phyloP scores from a whole-genome alignment of 2,113 vertebrate species.

The Smithornis capensis region DNA sequence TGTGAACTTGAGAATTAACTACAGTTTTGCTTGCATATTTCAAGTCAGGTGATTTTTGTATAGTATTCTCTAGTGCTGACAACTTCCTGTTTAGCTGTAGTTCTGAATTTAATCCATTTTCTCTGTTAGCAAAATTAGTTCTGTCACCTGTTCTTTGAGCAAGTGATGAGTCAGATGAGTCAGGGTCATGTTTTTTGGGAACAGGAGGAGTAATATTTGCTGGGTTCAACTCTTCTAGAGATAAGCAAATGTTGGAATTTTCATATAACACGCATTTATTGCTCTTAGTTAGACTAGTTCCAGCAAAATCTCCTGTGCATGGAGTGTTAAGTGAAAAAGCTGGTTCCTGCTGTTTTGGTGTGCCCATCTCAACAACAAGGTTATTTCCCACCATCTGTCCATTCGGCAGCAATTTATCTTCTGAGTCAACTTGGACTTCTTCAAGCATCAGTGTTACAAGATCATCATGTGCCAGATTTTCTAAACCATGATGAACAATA shows the following conservation, averaged over 20 bases:
- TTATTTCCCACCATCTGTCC: not conserved
- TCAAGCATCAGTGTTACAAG: conserved; percentile 78
- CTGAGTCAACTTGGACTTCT: conserved; percentile 60
- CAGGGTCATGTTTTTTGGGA: not conserved
- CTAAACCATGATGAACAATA: conserved; percentile 63
- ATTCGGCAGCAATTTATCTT: not conserved
- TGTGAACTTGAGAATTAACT: not conserved
- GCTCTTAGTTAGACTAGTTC: not conserved
- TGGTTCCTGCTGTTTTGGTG: not conserved
- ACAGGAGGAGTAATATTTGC: not conserved
- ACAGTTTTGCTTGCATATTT: not conserved
- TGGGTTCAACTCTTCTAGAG: not conserved
- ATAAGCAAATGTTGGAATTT: not conserved
- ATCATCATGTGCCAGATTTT: conserved; percentile 67
- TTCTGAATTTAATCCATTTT: not conserved
- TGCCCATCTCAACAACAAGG: not conserved
- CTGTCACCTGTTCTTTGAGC: not conserved
- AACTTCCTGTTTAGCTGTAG: not conserved
- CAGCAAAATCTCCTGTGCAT: not conserved
- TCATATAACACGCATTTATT: not conserved
- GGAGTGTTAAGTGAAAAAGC: not conserved
- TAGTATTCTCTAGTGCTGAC: not conserved
- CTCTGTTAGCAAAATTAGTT: not conserved
- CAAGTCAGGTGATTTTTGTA: not conserved
- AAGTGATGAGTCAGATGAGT: not conserved